Percentiles rank a stretch among this genome's conserved stretches.
Conservation (phyloP, 2,113 vertebrate genomes). For the Rousettus leschenaultii region DNA sequence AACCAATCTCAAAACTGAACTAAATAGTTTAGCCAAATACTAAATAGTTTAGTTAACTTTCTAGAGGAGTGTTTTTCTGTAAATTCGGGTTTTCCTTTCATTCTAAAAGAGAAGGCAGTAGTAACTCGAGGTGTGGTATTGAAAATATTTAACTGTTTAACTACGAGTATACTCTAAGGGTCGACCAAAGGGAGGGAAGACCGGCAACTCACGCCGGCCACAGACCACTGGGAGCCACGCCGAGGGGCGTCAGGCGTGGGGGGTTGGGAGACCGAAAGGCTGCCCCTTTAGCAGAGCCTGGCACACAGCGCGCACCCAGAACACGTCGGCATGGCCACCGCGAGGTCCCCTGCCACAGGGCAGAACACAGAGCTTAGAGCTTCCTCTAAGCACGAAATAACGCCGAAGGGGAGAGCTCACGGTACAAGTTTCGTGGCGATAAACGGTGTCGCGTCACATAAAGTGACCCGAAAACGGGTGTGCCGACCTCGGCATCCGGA, state of each 20-base stretch:
- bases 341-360: neutral
- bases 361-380: neutral
- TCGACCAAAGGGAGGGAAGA: neutral
- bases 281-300: neutral
- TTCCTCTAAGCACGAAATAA: neutral
- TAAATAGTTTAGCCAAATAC: neutral
- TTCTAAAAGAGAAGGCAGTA: neutral
- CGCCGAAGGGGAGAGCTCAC: too few species aligned
- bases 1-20: neutral
- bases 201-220: accelerated
- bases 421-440: too few species aligned
- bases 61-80: neutral
- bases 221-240: too few species aligned
- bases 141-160: neutral
- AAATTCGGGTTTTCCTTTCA: neutral
- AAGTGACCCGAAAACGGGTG: neutral
- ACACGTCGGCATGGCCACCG: neutral
- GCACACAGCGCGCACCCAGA: too few species aligned
- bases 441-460: neutral
- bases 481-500: neutral
- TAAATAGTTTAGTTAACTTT: neutral
- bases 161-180: too few species aligned
- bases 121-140: neutral
- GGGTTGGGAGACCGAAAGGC: neutral
- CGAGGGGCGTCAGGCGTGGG: neutral